A percentile compares a stretch with the other conserved stretches of the same genome.
Evolutionary conservation across 2,113 vertebrate species (phyloP).

Genomic region (Panthera tigris): DNA sequence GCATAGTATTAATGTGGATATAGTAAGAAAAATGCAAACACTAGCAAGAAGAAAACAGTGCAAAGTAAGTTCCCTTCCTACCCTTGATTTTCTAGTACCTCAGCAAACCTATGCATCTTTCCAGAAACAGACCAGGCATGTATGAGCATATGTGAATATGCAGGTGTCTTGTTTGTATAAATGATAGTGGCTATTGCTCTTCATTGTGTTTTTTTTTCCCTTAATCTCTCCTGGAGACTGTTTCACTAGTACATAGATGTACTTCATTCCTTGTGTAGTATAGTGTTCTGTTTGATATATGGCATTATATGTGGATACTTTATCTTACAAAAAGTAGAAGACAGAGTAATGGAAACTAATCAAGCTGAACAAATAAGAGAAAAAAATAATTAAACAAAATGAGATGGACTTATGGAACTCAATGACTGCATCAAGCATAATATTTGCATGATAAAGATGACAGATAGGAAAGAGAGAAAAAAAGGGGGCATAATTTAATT

Average conservation of each 20-base stretch:
- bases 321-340: neutral
- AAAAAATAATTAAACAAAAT: neutral
- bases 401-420: neutral
- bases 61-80: neutral
- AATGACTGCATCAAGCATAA: neutral
- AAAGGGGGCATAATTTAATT: neutral
- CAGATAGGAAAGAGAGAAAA: neutral
- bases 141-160: neutral
- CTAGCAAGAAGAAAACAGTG: neutral
- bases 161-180: neutral
- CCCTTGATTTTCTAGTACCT: neutral
- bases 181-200: neutral
- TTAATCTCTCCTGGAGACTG: neutral
- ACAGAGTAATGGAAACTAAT: neutral
- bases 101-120: neutral
- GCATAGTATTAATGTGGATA: neutral
- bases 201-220: neutral
- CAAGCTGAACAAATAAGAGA: neutral
- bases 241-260: neutral
- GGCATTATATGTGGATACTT: neutral
- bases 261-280: neutral
- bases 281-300: neutral
- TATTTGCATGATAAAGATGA: neutral
- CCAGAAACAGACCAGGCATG: neutral
- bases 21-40: neutral